Evolutionary conservation across 2,888 invertebrate species (phyloP).

Genomic region (Schizotus pectinicornis): DNA sequence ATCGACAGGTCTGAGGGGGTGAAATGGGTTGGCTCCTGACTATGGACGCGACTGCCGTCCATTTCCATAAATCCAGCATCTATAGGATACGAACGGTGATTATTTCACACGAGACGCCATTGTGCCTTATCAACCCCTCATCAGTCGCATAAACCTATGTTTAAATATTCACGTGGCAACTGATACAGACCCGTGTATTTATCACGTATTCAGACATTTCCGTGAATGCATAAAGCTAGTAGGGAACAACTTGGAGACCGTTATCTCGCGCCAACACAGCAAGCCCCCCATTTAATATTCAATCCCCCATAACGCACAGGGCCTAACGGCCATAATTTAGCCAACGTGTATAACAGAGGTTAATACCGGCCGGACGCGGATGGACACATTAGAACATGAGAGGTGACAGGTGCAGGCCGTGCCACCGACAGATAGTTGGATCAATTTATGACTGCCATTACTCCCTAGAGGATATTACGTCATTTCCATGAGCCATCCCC

Average conservation of each 20-base stretch:
- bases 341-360: conserved; percentile 40
- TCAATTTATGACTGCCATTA: conserved; percentile 40
- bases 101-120: conserved; percentile 6
- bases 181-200: conserved; percentile 19
- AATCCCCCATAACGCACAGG: conserved; percentile 38
- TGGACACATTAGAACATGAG: conserved; percentile 43
- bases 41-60: neutral
- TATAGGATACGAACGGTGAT: neutral
- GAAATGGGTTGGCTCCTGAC: neutral
- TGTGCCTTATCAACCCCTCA: conserved; percentile 18
- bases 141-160: conserved; percentile 17
- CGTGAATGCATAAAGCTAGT: conserved; percentile 37
- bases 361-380: conserved; percentile 35
- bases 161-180: conserved; percentile 19
- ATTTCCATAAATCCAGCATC: conserved; percentile 12
- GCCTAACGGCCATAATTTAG: conserved; percentile 40
- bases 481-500: conserved; percentile 30
- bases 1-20: neutral
- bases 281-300: conserved; percentile 41
- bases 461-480: conserved; percentile 32
- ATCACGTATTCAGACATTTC: conserved; percentile 29
- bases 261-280: conserved; percentile 38
- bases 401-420: conserved; percentile 45
- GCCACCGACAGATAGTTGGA: conserved; percentile 41
- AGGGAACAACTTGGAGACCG: conserved; percentile 33